Conservation (phyloP, 2,888 invertebrate genomes). For the Aspidapion aeneum region DNA sequence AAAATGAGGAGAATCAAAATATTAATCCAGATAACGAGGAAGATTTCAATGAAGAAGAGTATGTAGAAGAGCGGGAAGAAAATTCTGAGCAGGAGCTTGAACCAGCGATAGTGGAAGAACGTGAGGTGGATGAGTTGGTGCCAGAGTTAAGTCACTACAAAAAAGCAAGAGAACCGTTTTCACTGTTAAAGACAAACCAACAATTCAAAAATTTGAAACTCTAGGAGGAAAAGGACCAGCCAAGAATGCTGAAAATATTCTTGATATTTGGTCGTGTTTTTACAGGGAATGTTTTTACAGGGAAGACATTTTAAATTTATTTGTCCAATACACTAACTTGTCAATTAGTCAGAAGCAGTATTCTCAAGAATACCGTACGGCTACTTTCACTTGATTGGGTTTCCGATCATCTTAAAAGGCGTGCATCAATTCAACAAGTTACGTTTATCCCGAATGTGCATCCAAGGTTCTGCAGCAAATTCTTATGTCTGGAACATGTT, state of each 20-base stretch:
- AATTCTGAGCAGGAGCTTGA: background rate
- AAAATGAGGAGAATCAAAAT: background rate
- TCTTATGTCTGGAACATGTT: no score
- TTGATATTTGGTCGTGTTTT: background rate
- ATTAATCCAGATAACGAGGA: background rate
- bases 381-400: no score
- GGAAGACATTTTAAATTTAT: background rate
- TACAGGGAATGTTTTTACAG: no score
- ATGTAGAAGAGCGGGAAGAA: background rate
- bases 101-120: background rate
- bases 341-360: no score
- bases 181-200: background rate
- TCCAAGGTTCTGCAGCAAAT: no score
- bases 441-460: no score
- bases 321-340: background rate
- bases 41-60: background rate
- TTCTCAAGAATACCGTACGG: background rate
- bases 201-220: background rate
- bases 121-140: background rate
- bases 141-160: background rate
- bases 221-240: background rate
- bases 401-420: no score
- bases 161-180: background rate
- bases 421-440: no score
- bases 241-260: background rate